A percentile compares a stretch with the other conserved stretches of the same genome.
phyloP scores from a whole-genome alignment of 2,797 vertebrate species.

The Dendrocincla fuliginosa region DNA sequence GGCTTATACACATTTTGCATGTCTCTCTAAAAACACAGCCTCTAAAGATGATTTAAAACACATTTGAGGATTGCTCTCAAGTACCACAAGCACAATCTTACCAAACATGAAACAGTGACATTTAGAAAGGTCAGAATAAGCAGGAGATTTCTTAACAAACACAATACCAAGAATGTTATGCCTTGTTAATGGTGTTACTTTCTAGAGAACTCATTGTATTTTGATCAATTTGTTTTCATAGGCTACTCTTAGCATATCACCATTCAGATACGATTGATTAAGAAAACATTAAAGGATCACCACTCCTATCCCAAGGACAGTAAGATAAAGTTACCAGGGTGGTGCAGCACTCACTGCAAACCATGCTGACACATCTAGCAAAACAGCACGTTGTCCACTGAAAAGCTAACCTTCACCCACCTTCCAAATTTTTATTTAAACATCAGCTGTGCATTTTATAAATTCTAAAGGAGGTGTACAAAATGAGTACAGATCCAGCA shows the following conservation, averaged over 20 bases:
- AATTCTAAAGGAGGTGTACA: background rate
- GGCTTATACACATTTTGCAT: background rate
- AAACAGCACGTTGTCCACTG: background rate
- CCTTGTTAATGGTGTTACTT: background rate
- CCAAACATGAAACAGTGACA: background rate
- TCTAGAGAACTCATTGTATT: background rate
- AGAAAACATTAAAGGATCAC: background rate
- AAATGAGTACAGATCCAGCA: background rate
- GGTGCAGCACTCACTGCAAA: background rate
- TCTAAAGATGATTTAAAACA: constrained; percentile 3
- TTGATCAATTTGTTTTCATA: background rate
- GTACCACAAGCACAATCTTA: background rate
- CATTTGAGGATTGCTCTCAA: background rate
- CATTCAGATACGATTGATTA: background rate
- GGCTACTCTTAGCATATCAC: background rate
- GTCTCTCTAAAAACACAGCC: background rate
- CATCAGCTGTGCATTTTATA: background rate
- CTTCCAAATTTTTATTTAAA: background rate
- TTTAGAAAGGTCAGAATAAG: background rate
- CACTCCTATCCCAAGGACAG: background rate
- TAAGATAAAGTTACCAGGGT: background rate
- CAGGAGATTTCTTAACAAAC: background rate
- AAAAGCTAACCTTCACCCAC: background rate
- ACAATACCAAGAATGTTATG: background rate
- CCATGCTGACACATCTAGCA: background rate